These are phyloP conservation scores for Lacerta agilis DNA, from an alignment of 2,797 vertebrate genomes.

Conservation along the genomic window DNA sequence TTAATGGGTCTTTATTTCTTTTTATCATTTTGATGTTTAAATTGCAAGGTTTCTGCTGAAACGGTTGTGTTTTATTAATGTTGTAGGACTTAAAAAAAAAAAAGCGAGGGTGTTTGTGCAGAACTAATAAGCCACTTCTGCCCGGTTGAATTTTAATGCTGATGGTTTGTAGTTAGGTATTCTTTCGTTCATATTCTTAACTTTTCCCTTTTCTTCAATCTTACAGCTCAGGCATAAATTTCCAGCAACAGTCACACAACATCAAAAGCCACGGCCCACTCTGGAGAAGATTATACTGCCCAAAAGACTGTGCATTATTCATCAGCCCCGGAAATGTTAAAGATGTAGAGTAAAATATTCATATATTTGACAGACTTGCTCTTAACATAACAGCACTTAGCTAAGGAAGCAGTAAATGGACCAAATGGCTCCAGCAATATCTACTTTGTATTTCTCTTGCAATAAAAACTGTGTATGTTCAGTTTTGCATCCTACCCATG, in stretches of 20 bases:
- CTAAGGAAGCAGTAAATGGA: slow-evolving; percentile 42
- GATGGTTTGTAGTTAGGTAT: slow-evolving; percentile 8
- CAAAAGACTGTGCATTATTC: slow-evolving; percentile 85
- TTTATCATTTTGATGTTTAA: neutral
- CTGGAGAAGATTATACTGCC: slow-evolving; percentile 84
- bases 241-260: slow-evolving; percentile 85
- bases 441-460: slow-evolving; percentile 35
- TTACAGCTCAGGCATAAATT: slow-evolving; percentile 89
- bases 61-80: neutral
- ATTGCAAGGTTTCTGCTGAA: neutral
- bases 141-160: slow-evolving; percentile 11
- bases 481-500: neutral
- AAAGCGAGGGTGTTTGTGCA: too few relatives aligned
- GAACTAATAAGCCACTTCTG: neutral
- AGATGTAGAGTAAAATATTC: slow-evolving; percentile 53
- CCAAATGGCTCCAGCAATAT: slow-evolving; percentile 20
- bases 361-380: slow-evolving; percentile 40
- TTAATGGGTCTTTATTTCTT: neutral
- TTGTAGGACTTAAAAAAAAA: neutral
- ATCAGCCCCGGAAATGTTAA: slow-evolving; percentile 93
- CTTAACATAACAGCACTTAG: slow-evolving; percentile 29
- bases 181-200: slow-evolving; percentile 27
- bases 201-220: slow-evolving; percentile 44
- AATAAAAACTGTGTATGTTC: slow-evolving; percentile 70
- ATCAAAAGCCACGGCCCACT: slow-evolving; percentile 85